phyloP scores from a whole-genome alignment of 2,888 invertebrate genomes.

The Ennomos quercinarius region DNA sequence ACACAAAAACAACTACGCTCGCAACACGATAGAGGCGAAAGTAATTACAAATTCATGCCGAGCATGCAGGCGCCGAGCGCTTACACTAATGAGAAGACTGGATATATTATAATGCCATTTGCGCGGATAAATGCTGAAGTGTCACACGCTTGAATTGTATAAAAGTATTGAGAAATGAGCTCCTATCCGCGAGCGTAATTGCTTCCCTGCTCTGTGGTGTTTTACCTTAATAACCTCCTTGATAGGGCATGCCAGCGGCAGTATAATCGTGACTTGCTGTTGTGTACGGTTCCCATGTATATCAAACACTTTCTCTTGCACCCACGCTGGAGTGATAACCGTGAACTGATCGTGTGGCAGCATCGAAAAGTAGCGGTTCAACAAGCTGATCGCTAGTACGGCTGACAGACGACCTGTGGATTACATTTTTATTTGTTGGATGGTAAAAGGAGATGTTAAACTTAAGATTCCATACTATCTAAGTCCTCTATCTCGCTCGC shows the following conservation, averaged over 20 bases:
- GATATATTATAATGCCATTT: too few relatives aligned
- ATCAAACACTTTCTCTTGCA: conserved; percentile 46
- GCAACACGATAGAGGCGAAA: too few relatives aligned
- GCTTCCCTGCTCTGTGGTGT: conserved; percentile 35
- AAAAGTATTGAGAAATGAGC: too few relatives aligned
- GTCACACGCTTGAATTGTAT: too few relatives aligned
- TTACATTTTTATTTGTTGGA: neutral
- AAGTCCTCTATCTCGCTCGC: too few relatives aligned
- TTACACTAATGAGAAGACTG: too few relatives aligned
- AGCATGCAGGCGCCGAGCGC: too few relatives aligned
- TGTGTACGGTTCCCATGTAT: neutral
- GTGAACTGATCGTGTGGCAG: conserved; percentile 94
- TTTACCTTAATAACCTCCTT: conserved; percentile 88
- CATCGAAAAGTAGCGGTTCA: conserved; percentile 92
- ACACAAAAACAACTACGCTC: too few relatives aligned
- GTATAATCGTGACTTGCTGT: conserved; percentile 81
- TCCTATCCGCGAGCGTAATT: neutral
- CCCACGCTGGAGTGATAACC: conserved; percentile 72
- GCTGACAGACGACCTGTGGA: conserved; percentile 76
- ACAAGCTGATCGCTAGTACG: conserved; percentile 87
- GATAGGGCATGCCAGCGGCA: conserved; percentile 93
- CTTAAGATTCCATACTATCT: too few relatives aligned
- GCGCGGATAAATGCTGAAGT: too few relatives aligned
- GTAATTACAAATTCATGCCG: too few relatives aligned
- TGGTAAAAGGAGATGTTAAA: too few relatives aligned